phyloP scores from a whole-genome alignment of 2,797 vertebrate genomes.

The Brachyalestes nurse region DNA sequence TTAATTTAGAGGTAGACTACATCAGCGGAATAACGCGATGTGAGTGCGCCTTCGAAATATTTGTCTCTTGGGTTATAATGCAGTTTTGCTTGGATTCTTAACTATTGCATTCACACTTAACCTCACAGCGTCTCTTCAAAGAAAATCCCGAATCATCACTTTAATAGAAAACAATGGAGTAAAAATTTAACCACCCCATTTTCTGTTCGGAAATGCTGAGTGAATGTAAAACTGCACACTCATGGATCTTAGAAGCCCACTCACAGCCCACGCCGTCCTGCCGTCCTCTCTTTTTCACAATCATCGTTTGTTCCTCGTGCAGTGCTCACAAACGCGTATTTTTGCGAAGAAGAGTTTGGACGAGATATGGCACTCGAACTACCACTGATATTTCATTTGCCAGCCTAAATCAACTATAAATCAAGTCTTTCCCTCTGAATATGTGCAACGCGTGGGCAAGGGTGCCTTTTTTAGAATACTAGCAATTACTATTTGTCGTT shows the following conservation, averaged over 20 bases:
- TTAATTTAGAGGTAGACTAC: background rate
- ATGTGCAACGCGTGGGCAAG: background rate
- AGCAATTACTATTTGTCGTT: background rate
- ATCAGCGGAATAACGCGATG: too few species aligned
- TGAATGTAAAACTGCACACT: slow-evolving; percentile 80
- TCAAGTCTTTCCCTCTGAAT: background rate
- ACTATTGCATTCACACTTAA: slow-evolving; percentile 69
- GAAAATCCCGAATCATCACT: slow-evolving; percentile 85
- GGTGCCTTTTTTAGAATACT: background rate
- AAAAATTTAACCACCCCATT: slow-evolving; percentile 90
- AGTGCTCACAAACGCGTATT: slow-evolving; percentile 88
- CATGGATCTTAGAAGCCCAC: slow-evolving; percentile 81
- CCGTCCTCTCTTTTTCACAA: slow-evolving; percentile 78
- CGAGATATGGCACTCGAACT: slow-evolving; percentile 80
- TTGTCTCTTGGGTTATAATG: background rate
- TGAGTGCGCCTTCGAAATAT: background rate
- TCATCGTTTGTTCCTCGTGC: slow-evolving; percentile 70
- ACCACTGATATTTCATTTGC: slow-evolving; percentile 33
- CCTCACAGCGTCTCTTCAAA: slow-evolving; percentile 69
- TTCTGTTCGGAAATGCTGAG: slow-evolving; percentile 72
- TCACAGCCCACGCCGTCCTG: slow-evolving; percentile 87
- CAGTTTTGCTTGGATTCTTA: background rate
- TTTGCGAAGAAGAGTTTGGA: slow-evolving; percentile 87
- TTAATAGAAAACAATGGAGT: slow-evolving; percentile 84
- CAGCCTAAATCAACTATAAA: background rate